Evolutionary conservation across 2,888 invertebrate genomes (phyloP), one percentile per base, ranked within the genome.

Genomic region (Tiliacea aurago): DNA sequence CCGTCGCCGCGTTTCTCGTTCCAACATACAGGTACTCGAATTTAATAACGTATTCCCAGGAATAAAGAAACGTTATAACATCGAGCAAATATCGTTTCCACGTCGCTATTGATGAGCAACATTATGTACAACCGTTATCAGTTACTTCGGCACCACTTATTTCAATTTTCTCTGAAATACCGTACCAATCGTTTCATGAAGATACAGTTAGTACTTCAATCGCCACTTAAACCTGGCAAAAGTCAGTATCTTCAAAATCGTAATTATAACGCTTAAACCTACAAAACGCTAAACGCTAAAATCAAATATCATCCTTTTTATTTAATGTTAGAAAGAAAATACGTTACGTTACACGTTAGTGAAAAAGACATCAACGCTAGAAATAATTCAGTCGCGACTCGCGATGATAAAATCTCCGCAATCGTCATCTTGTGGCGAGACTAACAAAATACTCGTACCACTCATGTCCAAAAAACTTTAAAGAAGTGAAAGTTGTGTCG

Each of bases 401-500:
- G 45, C 51, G 65, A 76, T 72, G 63, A 81, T 80, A 37, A 73
- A 83, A 77, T 83, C 73, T 78, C 71, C 67, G 76, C 55, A 65
- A 70, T 80, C 84, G 85, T 83, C 79, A 85, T 80, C 70, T 86
- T 84, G 80, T 75, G 63, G 65, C 59, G 64, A 78, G 67, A 63
- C 81, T 70, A 73, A 78, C 77, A 64, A 78, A 81, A 84, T 77
- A 73, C 70, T 76, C 75, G 68, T 76, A 76, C 74, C 81, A 84
- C 86, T 87, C 90, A 85, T 92, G 88, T 89, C 92, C 93, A 92
- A 95, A 95, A 91, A 94, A 92, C 85, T 90, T 92, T 92, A 90
- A 94, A 96, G 96, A 94, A 96, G 96, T 96, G 96, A 96, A 96
- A 96, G 96, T 96, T 92, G 91, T 90, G 86, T 90, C 83, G 83